These are phyloP conservation scores for Acronicta psi DNA, from an alignment of 2,888 invertebrate species.

Conservation along the genomic window DNA sequence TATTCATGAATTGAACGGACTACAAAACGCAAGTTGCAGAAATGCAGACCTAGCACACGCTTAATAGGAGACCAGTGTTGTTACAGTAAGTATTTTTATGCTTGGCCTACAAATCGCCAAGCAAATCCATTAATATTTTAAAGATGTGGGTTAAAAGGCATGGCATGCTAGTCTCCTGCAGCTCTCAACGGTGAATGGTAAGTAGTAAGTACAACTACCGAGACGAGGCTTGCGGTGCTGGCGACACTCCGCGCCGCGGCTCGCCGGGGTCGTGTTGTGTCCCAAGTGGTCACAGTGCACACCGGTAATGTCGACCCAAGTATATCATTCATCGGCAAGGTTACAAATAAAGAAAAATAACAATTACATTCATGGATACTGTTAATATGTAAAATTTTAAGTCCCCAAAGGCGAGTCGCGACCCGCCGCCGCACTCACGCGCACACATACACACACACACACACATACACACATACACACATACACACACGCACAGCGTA, in stretches of 20 bases:
- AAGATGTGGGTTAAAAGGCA: background rate
- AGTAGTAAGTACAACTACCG: slow-evolving; percentile 53
- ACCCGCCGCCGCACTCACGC: too few relatives aligned
- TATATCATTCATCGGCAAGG: too few relatives aligned
- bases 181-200: slow-evolving; percentile 23
- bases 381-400: background rate
- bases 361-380: background rate
- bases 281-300: too few relatives aligned
- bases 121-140: background rate
- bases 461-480: slow-evolving; percentile 23
- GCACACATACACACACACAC: slow-evolving; percentile 1
- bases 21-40: background rate
- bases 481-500: slow-evolving; percentile 48
- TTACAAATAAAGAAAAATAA: too few relatives aligned
- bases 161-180: slow-evolving; percentile 8
- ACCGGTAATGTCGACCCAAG: background rate
- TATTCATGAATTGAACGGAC: background rate
- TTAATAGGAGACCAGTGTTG: background rate
- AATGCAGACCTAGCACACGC: too few relatives aligned
- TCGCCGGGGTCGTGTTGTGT: too few relatives aligned
- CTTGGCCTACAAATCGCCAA: background rate
- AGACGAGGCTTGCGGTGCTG: slow-evolving; percentile 43
- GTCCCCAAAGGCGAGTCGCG: too few relatives aligned
- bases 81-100: background rate
- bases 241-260: slow-evolving; percentile 23